Evolutionary conservation across 1,140 invertebrate genomes (phyloP).

Genomic region (Drosophila funebris): DNA sequence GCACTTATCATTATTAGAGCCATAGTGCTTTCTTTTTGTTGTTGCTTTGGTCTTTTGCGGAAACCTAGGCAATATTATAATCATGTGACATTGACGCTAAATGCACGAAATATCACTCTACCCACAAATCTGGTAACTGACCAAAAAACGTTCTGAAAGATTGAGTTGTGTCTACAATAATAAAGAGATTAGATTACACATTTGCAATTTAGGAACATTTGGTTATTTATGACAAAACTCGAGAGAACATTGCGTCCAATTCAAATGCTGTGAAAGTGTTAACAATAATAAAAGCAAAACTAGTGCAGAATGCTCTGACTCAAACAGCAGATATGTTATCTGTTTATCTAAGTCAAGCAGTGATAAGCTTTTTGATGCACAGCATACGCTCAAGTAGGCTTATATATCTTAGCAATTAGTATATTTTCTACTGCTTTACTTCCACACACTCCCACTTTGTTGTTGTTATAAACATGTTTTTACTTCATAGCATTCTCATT

Average conservation of each 20-base stretch:
- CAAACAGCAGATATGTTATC: neutral
- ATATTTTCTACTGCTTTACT: too few species aligned
- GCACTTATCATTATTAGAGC: constrained; percentile 59
- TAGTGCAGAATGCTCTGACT: neutral
- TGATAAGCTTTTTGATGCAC: neutral
- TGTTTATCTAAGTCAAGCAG: neutral
- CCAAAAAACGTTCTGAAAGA: constrained; percentile 1
- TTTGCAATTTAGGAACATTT: neutral
- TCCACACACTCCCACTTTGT: too few species aligned
- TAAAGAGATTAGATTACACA: constrained; percentile 10
- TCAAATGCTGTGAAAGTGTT: too few species aligned
- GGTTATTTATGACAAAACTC: constrained; percentile 1
- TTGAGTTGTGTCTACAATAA: constrained; percentile 8
- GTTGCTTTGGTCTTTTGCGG: neutral
- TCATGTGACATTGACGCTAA: constrained; percentile 63
- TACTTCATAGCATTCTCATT: too few species aligned
- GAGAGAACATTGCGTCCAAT: too few species aligned
- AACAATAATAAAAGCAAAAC: neutral
- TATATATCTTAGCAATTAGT: too few species aligned
- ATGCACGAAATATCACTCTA: constrained; percentile 38
- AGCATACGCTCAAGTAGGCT: too few species aligned
- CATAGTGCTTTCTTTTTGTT: constrained; percentile 15
- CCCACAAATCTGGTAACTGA: constrained; percentile 4
- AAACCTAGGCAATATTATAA: constrained; percentile 17
- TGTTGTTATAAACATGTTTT: too few species aligned